Base-by-base conservation (phyloP, 2,888 invertebrate genomes). In the Bellardia pandia region DNA sequence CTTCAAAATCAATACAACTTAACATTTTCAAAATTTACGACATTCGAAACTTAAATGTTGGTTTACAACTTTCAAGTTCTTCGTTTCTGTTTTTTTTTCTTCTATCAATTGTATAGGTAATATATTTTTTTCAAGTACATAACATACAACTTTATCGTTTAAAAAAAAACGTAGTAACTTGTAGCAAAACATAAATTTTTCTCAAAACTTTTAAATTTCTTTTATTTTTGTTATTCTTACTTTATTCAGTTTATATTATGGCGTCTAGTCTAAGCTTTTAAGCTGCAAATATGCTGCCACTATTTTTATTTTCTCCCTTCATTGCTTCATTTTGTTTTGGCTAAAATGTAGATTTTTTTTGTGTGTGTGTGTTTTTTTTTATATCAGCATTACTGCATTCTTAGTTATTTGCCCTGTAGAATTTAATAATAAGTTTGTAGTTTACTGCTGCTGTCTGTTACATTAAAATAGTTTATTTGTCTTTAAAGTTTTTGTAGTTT, bases 231-330 rank as follows among this genome's bases (percentile, higher is more conserved):
- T 23, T 45, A 37, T 37, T 74, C 42, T n/a, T 56, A 30, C 48
- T 56, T 71, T 64, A n/a, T 23, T 42, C 42, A 62, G 64, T 74
- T 85, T 75, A 45, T 75, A 45, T 45, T 45, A 53, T 79, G 64
- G 78, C 68, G 86, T 86, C 82, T 86, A 74, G 86, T 79, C 82
- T 83, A 80, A 86, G 71, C 83, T 83, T 76, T 86, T 86, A 86
- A 86, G 79, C 83, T 66, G 64, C n/a, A 33, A 74, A 74, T 71
- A 86, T 79, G 71, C 48, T 66, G 56, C 72, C 45, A 53, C 58
- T 23, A 13, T n/a, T 71, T 75, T 69, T n/a, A n/a, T n/a, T 69
- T 58, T 37, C 37, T 37, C 3, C 30, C 8, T 23, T 23, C 14
- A 37, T 75, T 45, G 7, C 14, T 69, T 42, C 42, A 40, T 45